These are phyloP conservation scores for Nomada flava DNA, from an alignment of 2,888 invertebrate genomes.

Conservation along the genomic window DNA sequence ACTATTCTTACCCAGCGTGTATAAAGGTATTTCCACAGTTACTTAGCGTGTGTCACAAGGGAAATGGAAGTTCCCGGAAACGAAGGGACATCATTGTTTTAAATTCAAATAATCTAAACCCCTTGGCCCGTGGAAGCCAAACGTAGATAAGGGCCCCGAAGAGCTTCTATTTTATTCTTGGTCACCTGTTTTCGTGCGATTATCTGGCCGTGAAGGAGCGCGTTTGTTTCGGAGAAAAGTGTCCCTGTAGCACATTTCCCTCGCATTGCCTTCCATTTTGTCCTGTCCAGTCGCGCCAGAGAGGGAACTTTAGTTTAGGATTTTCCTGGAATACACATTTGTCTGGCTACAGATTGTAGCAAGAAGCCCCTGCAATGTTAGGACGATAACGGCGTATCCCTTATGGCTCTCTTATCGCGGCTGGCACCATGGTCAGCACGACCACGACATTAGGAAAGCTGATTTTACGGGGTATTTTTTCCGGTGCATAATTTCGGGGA, in stretches of 20 bases:
- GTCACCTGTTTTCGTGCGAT: slow-evolving; percentile 34
- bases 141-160: background rate
- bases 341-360: slow-evolving; percentile 35
- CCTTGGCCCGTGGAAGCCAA: background rate
- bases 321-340: slow-evolving; percentile 38
- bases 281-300: background rate
- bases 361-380: slow-evolving; percentile 21
- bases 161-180: background rate
- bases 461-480: slow-evolving; percentile 21
- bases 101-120: slow-evolving; percentile 20
- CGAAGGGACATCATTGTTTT: slow-evolving; percentile 14
- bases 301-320: slow-evolving; percentile 26
- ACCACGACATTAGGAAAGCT: slow-evolving; percentile 35
- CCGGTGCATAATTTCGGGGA: slow-evolving; percentile 26
- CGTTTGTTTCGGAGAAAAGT: slow-evolving; percentile 5
- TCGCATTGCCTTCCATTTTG: background rate
- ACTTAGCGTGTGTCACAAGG: background rate
- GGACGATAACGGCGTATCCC: slow-evolving; percentile 13
- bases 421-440: slow-evolving; percentile 31
- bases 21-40: background rate
- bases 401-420: slow-evolving; percentile 45
- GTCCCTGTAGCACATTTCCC: slow-evolving; percentile 18
- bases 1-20: background rate
- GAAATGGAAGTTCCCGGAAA: background rate
- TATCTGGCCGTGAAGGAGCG: background rate